Conservation (phyloP, 1,140 invertebrate genomes). For the Drosophila melanica region DNA sequence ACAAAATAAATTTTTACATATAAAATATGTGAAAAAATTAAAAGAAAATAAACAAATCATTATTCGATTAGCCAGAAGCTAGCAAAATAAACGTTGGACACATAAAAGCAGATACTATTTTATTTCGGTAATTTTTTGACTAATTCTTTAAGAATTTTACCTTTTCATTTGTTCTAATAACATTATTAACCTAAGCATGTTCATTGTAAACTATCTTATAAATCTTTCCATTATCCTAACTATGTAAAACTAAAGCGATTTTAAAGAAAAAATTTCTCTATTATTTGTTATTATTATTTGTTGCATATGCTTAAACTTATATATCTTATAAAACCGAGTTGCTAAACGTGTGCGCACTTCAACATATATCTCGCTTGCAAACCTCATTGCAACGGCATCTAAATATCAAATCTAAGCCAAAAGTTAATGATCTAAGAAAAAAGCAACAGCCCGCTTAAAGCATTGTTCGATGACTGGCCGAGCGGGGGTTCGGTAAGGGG, state of each 20-base stretch:
- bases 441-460: constrained; percentile 15
- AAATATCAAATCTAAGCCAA: constrained; percentile 18
- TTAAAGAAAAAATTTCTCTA: background rate
- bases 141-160: background rate
- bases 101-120: background rate
- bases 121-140: background rate
- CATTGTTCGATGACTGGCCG: background rate
- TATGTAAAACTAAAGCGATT: background rate
- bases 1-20: constrained; percentile 6
- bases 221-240: background rate
- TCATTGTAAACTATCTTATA: background rate
- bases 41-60: background rate
- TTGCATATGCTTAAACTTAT: no score
- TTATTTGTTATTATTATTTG: no score
- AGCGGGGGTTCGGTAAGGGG: background rate
- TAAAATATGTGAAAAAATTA: constrained; percentile 3
- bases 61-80: background rate
- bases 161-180: background rate
- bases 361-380: background rate
- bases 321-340: no score
- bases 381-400: background rate
- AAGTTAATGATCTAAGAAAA: constrained; percentile 41
- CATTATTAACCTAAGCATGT: no score
- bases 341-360: background rate
- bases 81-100: background rate